Base-by-base conservation (phyloP, 2,888 invertebrate genomes). In the Lepeophtheirus nordmannii region DNA sequence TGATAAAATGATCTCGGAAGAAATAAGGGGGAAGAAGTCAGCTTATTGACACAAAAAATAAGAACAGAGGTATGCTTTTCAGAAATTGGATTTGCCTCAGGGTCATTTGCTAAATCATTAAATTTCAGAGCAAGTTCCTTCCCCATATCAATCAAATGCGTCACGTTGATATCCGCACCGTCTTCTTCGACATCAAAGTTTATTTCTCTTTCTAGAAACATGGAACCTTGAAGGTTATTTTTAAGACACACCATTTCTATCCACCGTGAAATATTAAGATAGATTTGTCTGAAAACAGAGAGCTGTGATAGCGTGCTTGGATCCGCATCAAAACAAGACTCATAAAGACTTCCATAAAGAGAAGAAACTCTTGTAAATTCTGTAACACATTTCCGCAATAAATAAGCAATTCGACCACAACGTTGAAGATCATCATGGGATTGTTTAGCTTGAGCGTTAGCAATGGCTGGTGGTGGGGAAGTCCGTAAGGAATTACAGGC, bases 381-480 rank as follows among this genome's bases (percentile, higher is more conserved):
- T 69, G 84, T 82, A 0, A 83, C 83, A 69, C 85, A 83, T 74
- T 87, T 87, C 61, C 86, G 77, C 70, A 89, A 74, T 79, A 62
- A 41, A 20, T n/a, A 40, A 0, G 87, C 85, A 1, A 88, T 84
- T 70, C 87, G 83, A 0, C 88, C 87, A 74, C 84, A 87, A 70
- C 85, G 81, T 71, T 86, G 84, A 66, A 86, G 80, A 71, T 87
- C 86, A 72, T 88, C 87, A 63, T 86, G 80, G 0, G 85, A 82
- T 70, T 86, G 85, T 22, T 73, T 67, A 0, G 89, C 89, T 64
- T 87, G 81, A 1, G 86, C 83, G 1, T 85, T 83, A 0, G 93
- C 91, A 67, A 92, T 89, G 0, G 92, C 92, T 0, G 93, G 91
- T 53, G 93, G 91, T 38, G 93, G 94, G 68, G 90, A 89, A 68